Evolutionary conservation across 92 coral and sea anemone species (phyloP).

Genomic region (Porites lobata): DNA sequence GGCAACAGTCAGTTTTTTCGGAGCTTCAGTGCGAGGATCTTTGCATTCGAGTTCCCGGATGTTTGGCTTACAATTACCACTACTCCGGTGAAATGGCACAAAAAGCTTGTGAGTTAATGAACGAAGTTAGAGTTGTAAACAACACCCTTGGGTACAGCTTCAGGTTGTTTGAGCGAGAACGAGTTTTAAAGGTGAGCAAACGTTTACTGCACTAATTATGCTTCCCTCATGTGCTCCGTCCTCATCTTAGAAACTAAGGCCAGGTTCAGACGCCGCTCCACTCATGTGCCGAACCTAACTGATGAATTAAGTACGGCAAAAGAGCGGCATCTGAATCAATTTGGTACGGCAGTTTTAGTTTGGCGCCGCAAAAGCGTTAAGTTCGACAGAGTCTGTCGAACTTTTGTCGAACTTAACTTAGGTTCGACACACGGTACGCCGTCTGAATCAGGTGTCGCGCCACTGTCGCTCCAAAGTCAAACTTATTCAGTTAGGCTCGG

Average conservation of each 20-base stretch:
- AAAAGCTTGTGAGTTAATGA: constrained; percentile 47
- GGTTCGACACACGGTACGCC: too few species aligned
- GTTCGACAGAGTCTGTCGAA: too few species aligned
- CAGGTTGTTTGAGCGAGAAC: constrained; percentile 57
- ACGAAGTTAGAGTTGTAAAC: constrained; percentile 3
- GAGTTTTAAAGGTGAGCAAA: constrained; percentile 37
- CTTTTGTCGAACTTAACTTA: too few species aligned
- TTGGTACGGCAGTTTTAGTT: too few species aligned
- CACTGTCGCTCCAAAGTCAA: too few species aligned
- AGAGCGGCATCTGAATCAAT: too few species aligned
- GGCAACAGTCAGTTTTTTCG: constrained; percentile 47
- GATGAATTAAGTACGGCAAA: too few species aligned
- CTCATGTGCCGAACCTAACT: too few species aligned
- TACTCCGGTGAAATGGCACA: constrained; percentile 3
- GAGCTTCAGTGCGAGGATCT: constrained; percentile 65
- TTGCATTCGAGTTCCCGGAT: constrained; percentile 48
- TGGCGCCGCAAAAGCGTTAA: too few species aligned
- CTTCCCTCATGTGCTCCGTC: background rate
- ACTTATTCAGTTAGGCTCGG: too few species aligned
- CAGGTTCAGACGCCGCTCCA: too few species aligned
- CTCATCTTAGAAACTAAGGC: background rate
- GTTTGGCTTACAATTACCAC: constrained; percentile 66
- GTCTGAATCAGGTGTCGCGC: too few species aligned
- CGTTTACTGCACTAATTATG: background rate
- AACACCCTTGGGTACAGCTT: constrained; percentile 33